A percentile compares a stretch with the other conserved stretches of the same genome.
These are phyloP conservation scores for Bettongia penicillata DNA, from an alignment of 2,113 vertebrate genomes.

Conservation along the genomic window DNA sequence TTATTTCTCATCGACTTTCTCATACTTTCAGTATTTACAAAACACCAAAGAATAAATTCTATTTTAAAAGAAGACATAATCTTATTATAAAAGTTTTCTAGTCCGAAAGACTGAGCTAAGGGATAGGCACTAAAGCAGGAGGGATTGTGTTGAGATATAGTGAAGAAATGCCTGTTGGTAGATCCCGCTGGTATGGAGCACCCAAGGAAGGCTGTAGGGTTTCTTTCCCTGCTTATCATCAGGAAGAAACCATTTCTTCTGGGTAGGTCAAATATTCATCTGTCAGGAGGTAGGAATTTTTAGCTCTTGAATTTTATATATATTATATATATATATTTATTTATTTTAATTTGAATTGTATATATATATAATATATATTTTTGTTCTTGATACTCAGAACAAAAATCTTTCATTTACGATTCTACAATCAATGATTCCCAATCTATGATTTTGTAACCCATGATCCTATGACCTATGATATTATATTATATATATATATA, in stretches of 20 bases:
- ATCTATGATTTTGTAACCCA: not conserved
- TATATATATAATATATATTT: too few species aligned
- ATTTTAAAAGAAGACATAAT: not conserved
- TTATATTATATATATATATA: not conserved
- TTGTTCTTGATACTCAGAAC: not conserved
- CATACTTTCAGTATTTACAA: not conserved
- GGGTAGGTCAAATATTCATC: not conserved
- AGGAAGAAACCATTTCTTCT: not conserved
- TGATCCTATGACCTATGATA: not conserved
- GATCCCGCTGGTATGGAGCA: not conserved
- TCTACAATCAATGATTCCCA: not conserved
- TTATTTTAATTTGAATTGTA: too few species aligned
- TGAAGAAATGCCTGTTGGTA: not conserved
- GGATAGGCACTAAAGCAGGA: not conserved
- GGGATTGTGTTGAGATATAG: not conserved
- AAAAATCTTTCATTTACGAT: not conserved
- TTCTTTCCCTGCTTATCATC: not conserved
- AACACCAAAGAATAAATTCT: not conserved
- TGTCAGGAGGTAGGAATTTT: not conserved
- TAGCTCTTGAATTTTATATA: not conserved
- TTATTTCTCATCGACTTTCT: not conserved
- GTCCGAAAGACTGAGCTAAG: not conserved
- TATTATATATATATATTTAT: too few species aligned
- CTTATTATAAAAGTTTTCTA: not conserved
- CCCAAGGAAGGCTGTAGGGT: not conserved